phyloP scores from a whole-genome alignment of 2,797 vertebrate genomes.

The Phrynocephalus vlangalii region DNA sequence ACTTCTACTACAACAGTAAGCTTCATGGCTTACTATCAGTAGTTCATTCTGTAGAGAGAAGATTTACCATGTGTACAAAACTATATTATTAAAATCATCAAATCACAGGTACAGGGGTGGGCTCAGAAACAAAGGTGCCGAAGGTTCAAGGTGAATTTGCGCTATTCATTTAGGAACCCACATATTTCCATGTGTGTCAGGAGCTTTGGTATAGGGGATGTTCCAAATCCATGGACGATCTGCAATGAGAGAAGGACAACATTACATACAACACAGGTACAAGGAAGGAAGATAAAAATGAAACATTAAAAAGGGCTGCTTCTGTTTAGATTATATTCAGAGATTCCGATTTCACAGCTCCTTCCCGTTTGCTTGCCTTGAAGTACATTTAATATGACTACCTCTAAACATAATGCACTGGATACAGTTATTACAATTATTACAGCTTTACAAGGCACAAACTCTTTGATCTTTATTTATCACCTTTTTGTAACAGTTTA shows the following conservation, averaged over 20 bases:
- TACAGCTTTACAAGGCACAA: not conserved
- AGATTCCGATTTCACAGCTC: not conserved
- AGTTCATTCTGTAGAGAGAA: slow-evolving; percentile 7
- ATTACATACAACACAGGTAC: slow-evolving; percentile 10
- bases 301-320: not conserved
- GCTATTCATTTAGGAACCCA: slow-evolving; percentile 88
- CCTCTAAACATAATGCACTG: slow-evolving; percentile 15
- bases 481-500: not conserved
- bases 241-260: slow-evolving; percentile 67
- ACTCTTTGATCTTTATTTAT: not conserved
- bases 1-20: slow-evolving; percentile 40
- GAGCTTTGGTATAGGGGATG: slow-evolving; percentile 89
- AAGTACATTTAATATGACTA: not conserved
- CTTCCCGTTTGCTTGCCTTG: not conserved
- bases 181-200: slow-evolving; percentile 94
- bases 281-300: slow-evolving; percentile 11
- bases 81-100: slow-evolving; percentile 14
- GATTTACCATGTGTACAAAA: not conserved
- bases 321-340: not conserved
- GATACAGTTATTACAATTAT: slow-evolving; percentile 12
- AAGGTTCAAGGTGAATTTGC: not conserved
- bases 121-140: slow-evolving; percentile 33
- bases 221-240: slow-evolving; percentile 98
- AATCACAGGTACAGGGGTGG: not conserved
- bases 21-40: not conserved